A percentile compares a stretch with the other conserved stretches of the same genome.
Evolutionary conservation across 1,140 invertebrate genomes (phyloP).

Genomic region (Penaeus chinensis): DNA sequence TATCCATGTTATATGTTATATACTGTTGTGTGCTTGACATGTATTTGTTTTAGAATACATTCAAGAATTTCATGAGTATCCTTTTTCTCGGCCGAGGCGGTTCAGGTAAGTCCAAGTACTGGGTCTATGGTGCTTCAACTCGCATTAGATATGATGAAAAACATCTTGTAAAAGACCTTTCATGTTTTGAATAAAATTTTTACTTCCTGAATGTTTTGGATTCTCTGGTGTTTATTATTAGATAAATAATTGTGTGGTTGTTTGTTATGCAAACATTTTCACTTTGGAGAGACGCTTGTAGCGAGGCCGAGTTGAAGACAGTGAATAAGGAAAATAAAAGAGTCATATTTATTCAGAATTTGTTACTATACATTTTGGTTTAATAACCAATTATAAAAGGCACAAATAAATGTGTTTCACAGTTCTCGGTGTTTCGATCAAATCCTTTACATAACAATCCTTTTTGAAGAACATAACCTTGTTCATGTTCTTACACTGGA

Average conservation of each 20-base stretch:
- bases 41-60: slow-evolving; percentile 55
- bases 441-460: neutral
- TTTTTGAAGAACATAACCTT: neutral
- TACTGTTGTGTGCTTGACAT: slow-evolving; percentile 45
- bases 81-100: slow-evolving; percentile 4
- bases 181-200: slow-evolving; percentile 20
- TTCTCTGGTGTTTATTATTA: slow-evolving; percentile 4
- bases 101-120: neutral
- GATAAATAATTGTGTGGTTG: neutral
- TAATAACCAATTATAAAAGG: slow-evolving; percentile 40
- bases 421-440: neutral
- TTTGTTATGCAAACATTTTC: slow-evolving; percentile 6
- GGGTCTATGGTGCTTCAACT: slow-evolving; percentile 39
- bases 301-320: too few relatives aligned
- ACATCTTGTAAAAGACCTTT: neutral
- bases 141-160: slow-evolving; percentile 15
- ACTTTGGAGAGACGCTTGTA: neutral
- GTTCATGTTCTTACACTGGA: neutral
- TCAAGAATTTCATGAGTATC: slow-evolving; percentile 35
- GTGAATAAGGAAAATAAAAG: slow-evolving; percentile 15
- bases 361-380: slow-evolving; percentile 30
- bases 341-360: slow-evolving; percentile 51
- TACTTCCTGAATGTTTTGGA: slow-evolving; percentile 1
- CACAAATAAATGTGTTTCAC: slow-evolving; percentile 49
- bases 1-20: slow-evolving; percentile 51